Percentiles rank a stretch among this genome's conserved stretches.
phyloP scores from a whole-genome alignment of 2,888 invertebrate genomes.

The Vesta saturnalis region DNA sequence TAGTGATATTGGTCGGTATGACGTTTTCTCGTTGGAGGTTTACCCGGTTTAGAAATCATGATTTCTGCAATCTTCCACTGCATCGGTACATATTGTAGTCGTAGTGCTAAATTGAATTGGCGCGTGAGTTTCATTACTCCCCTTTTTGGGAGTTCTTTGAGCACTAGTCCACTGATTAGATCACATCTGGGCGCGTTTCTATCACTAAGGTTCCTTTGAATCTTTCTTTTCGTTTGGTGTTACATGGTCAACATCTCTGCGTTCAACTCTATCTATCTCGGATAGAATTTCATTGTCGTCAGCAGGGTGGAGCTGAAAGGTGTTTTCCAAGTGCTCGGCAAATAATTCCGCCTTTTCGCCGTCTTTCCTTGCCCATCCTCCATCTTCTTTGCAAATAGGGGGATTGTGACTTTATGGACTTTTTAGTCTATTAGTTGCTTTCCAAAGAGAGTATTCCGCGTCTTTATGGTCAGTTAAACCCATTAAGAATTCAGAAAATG shows the following conservation, averaged over 20 bases:
- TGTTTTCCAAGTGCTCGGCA: background rate
- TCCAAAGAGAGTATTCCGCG: conserved; percentile 12
- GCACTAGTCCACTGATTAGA: background rate
- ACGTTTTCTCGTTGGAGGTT: conserved; percentile 7
- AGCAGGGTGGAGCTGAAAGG: background rate
- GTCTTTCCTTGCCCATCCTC: conserved; percentile 15
- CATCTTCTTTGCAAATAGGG: conserved; percentile 2
- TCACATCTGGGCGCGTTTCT: background rate
- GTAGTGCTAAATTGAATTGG: too few relatives aligned
- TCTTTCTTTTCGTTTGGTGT: background rate
- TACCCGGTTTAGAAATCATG: conserved; percentile 3
- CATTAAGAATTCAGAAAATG: conserved; percentile 12
- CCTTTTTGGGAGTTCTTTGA: background rate
- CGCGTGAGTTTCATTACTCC: background rate
- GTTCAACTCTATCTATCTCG: background rate
- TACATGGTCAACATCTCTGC: background rate
- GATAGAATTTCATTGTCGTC: background rate
- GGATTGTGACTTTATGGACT: conserved; percentile 9
- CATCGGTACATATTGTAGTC: too few relatives aligned
- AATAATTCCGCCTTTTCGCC: conserved; percentile 10
- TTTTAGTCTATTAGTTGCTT: conserved; percentile 13
- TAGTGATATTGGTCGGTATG: too few relatives aligned
- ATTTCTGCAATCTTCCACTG: too few relatives aligned
- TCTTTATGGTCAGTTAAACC: conserved; percentile 12
- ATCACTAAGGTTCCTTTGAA: conserved; percentile 2